Percentiles rank a stretch among this genome's conserved stretches.
Conservation (phyloP, 2,113 vertebrate genomes). For the Brachypodius melanocephalos region DNA sequence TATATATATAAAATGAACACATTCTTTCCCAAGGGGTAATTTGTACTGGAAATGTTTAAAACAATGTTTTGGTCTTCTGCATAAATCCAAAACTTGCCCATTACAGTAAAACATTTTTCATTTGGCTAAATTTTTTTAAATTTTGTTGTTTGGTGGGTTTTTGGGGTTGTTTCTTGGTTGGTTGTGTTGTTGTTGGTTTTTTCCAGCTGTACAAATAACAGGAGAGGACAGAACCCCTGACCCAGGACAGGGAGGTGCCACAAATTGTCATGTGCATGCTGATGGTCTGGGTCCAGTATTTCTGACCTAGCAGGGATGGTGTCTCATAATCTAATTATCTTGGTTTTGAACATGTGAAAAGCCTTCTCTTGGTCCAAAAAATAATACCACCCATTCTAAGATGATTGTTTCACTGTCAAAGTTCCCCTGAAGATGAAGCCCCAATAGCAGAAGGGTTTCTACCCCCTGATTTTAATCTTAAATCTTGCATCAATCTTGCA, state of each 20-base stretch:
- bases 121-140: background rate
- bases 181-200: background rate
- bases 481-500: background rate
- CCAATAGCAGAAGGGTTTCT: background rate
- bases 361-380: background rate
- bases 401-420: background rate
- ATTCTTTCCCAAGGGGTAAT: background rate
- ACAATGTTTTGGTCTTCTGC: background rate
- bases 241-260: rapidly evolving
- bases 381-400: background rate
- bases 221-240: background rate
- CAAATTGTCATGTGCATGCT: background rate
- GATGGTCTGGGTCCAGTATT: background rate
- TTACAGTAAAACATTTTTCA: background rate
- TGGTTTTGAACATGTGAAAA: background rate
- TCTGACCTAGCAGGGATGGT: background rate
- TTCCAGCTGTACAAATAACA: background rate
- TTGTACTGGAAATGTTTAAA: background rate
- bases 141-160: background rate
- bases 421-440: background rate
- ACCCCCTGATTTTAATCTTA: background rate
- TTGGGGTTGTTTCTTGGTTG: background rate
- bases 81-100: background rate
- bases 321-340: background rate
- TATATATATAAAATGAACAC: background rate